Evolutionary conservation across 2,797 vertebrate genomes (phyloP).

Genomic region (Sorex maritimensis): DNA sequence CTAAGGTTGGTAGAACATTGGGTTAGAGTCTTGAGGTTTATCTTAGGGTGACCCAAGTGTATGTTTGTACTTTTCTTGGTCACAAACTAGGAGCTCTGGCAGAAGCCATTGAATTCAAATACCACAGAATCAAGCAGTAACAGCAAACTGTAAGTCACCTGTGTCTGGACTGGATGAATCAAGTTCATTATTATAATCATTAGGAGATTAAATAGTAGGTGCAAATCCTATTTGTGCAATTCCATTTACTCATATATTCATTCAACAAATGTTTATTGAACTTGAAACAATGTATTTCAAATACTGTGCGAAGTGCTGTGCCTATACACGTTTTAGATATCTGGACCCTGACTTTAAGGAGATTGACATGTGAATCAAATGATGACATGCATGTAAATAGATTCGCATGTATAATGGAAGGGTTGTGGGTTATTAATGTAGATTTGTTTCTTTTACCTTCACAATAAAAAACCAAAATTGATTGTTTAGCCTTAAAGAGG

Average conservation of each 20-base stretch:
- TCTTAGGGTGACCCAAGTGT: neutral
- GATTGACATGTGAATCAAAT: neutral
- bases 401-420: neutral
- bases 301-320: neutral
- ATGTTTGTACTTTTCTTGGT: slow-evolving; percentile 12
- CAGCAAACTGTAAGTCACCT: neutral
- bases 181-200: too few relatives aligned
- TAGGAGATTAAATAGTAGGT: neutral
- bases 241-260: neutral
- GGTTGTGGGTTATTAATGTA: neutral
- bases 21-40: neutral
- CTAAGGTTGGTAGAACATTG: neutral
- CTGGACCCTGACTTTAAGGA: neutral
- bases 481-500: neutral
- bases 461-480: neutral
- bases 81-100: neutral
- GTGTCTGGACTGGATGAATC: neutral
- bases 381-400: neutral
- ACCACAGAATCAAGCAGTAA: neutral
- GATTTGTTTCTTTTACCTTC: neutral
- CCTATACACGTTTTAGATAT: neutral
- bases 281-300: slow-evolving; percentile 1
- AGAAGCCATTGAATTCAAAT: neutral
- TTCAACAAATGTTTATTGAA: neutral
- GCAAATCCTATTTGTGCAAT: neutral